Percentiles rank a stretch among this genome's conserved stretches.
phyloP scores from a whole-genome alignment of 1,140 invertebrate genomes.

The Sycobia sp. region DNA sequence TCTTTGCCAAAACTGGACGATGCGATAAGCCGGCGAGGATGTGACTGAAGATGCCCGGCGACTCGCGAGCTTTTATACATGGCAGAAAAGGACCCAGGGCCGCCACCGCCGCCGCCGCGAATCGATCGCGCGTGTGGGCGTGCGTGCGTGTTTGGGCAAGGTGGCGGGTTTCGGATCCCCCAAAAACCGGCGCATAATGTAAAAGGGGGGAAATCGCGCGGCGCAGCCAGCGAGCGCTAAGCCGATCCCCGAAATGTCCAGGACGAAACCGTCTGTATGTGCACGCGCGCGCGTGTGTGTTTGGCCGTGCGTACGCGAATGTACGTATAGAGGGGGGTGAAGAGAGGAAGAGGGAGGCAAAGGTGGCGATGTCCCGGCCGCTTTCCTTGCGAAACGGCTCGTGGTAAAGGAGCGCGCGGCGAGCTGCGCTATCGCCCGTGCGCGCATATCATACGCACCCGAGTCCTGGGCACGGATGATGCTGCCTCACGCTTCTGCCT shows the following conservation, averaged over 20 bases:
- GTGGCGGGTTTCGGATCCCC: slow-evolving; percentile 23
- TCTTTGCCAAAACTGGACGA: no score
- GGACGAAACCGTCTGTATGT: not conserved
- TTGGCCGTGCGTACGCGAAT: no score
- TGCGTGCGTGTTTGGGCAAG: slow-evolving; percentile 19
- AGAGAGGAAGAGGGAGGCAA: slow-evolving; percentile 35
- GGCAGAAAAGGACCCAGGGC: not conserved
- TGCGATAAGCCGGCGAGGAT: slow-evolving; percentile 1
- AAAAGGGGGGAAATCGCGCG: slow-evolving; percentile 32
- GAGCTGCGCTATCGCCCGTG: no score
- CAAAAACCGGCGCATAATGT: slow-evolving; percentile 6
- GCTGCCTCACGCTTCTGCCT: no score
- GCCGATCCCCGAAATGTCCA: not conserved
- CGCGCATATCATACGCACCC: no score
- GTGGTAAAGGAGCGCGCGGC: no score
- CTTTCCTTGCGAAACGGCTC: slow-evolving; percentile 1
- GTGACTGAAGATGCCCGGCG: not conserved
- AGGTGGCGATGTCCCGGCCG: not conserved
- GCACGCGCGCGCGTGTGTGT: no score
- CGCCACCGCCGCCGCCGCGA: no score
- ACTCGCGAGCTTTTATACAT: slow-evolving; percentile 53
- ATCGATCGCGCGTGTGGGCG: slow-evolving; percentile 15
- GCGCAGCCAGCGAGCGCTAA: not conserved
- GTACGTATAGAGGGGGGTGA: no score
- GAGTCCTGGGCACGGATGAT: no score